A percentile compares a stretch with the other conserved stretches of the same genome.
Conservation (phyloP, 2,113 vertebrate genomes). For the Hydrochoerus hydrochaeris region DNA sequence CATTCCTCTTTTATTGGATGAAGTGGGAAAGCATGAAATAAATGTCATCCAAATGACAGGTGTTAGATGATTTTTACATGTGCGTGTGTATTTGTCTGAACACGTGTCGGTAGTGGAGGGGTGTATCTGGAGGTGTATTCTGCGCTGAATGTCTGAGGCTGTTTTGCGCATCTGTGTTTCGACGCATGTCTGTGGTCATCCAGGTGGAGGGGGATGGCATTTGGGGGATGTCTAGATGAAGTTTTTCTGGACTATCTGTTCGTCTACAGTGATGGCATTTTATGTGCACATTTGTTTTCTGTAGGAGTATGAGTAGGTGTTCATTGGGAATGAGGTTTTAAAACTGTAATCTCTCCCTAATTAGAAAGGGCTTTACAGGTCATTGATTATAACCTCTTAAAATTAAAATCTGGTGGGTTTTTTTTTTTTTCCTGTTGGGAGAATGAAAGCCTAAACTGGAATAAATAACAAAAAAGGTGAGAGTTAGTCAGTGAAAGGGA, state of each 20-base stretch:
- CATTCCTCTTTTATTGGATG: constrained; percentile 59
- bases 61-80: not conserved
- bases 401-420: constrained; percentile 37
- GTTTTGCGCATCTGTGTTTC: not conserved
- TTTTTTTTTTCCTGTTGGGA: not conserved
- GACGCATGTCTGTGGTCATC: not conserved
- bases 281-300: constrained; percentile 27
- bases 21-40: constrained; percentile 60
- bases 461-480: constrained; percentile 9
- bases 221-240: not conserved
- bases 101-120: not conserved
- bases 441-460: constrained; percentile 17
- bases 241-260: not conserved
- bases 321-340: constrained; percentile 23
- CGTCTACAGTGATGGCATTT: not conserved
- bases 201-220: not conserved
- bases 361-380: constrained; percentile 54
- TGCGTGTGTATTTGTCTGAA: not conserved
- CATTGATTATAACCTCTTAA: constrained; percentile 29
- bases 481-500: not conserved
- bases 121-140: not conserved
- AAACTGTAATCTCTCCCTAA: constrained; percentile 59
- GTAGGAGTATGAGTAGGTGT: not conserved
- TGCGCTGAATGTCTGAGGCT: not conserved
- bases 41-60: constrained; percentile 61